phyloP scores from a whole-genome alignment of 2,113 vertebrate genomes.

The Microcebus tavaratra region DNA sequence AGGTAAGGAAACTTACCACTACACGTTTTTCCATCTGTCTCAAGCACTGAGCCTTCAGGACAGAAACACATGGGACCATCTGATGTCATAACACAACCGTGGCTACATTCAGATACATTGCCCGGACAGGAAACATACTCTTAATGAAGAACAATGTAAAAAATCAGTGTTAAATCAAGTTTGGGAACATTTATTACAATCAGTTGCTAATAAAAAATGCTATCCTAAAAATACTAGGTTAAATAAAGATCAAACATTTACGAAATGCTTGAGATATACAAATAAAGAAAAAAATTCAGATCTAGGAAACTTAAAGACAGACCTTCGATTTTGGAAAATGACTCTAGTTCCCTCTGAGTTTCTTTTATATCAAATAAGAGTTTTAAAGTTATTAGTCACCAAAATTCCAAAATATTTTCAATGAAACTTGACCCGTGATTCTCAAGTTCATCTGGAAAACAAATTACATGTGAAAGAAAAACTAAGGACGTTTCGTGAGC shows the following conservation, averaged over 20 bases:
- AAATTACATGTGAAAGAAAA: background rate
- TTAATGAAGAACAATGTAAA: conserved; percentile 72
- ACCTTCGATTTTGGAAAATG: background rate
- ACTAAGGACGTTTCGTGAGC: background rate
- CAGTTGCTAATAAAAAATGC: background rate
- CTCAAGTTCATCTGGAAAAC: conserved; percentile 32
- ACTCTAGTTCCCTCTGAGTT: background rate
- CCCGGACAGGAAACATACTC: conserved; percentile 88
- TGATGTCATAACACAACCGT: conserved; percentile 88
- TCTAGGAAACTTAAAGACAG: conserved; percentile 9
- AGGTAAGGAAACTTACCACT: conserved; percentile 84
- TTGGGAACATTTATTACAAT: background rate
- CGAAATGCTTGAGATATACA: background rate
- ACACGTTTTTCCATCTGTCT: conserved; percentile 88
- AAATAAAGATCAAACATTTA: conserved; percentile 29
- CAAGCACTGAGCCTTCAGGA: conserved; percentile 90
- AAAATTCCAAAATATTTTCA: conserved; percentile 40
- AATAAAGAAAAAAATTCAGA: background rate
- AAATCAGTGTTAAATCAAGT: background rate
- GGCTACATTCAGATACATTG: conserved; percentile 86
- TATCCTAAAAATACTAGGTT: conserved; percentile 5
- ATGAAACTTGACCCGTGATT: background rate
- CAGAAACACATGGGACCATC: conserved; percentile 90
- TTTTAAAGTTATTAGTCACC: background rate
- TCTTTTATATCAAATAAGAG: conserved; percentile 5